Evolutionary conservation across 2,888 invertebrate genomes (phyloP).

Genomic region (Druceiella hillmani): DNA sequence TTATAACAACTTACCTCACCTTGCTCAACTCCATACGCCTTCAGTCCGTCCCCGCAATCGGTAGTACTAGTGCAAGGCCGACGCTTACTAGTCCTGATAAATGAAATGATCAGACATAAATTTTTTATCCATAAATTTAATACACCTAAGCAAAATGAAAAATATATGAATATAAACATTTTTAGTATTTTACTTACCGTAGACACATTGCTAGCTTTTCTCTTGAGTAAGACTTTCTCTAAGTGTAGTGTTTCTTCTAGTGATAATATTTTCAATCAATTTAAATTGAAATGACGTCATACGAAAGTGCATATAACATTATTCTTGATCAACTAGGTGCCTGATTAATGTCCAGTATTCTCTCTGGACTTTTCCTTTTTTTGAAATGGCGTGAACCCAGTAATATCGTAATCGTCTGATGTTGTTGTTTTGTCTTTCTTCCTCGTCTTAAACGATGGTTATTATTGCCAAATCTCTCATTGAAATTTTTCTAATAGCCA

Average conservation of each 20-base stretch:
- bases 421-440: constrained; percentile 8
- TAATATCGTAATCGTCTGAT: constrained; percentile 9
- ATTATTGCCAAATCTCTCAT: constrained; percentile 6
- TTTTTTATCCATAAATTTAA: no score
- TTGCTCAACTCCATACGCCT: no score
- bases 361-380: constrained; percentile 15
- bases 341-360: constrained; percentile 19
- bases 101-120: no score
- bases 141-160: no score
- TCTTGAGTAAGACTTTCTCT: constrained; percentile 6
- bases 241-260: constrained; percentile 15
- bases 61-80: no score
- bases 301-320: no score
- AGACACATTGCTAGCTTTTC: constrained; percentile 18
- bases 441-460: constrained; percentile 8
- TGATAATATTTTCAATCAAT: constrained; percentile 8
- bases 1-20: no score
- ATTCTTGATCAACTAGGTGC: constrained; percentile 17
- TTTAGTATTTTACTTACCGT: constrained; percentile 16
- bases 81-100: no score
- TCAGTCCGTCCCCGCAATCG: no score
- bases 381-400: constrained; percentile 8
- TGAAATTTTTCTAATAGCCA: constrained; percentile 7
- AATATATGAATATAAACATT: no score
- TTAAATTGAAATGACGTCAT: constrained; percentile 13